Conservation (phyloP, 2,113 vertebrate genomes). For the Acinonyx jubatus region DNA sequence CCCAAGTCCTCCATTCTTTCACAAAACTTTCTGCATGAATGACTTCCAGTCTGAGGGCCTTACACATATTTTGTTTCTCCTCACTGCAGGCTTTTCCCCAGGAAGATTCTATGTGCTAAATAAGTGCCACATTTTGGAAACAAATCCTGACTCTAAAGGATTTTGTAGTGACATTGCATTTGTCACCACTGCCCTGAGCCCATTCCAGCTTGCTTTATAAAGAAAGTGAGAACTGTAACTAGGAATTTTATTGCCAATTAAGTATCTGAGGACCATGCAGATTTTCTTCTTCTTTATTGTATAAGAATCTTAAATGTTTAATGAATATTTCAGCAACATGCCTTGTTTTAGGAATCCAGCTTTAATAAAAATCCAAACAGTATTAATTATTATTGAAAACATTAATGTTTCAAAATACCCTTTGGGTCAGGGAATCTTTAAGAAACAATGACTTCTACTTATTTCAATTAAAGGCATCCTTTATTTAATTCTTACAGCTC, state of each 20-base stretch:
- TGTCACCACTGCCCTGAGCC: background rate
- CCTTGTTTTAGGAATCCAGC: background rate
- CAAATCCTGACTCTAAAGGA: background rate
- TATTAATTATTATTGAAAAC: slow-evolving; percentile 41
- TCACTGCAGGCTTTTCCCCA: slow-evolving; percentile 21
- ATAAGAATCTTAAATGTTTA: slow-evolving; percentile 41
- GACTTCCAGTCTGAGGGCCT: slow-evolving; percentile 41
- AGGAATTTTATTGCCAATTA: background rate
- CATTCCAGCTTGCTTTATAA: background rate
- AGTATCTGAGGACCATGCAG: background rate
- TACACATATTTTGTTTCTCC: slow-evolving; percentile 68
- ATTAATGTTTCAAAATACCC: slow-evolving; percentile 28
- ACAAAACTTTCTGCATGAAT: slow-evolving; percentile 65
- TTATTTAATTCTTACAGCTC: slow-evolving; percentile 1
- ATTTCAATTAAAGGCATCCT: slow-evolving; percentile 28
- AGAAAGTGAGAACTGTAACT: background rate
- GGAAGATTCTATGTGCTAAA: slow-evolving; percentile 35
- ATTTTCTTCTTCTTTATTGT: slow-evolving; percentile 33
- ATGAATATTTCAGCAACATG: slow-evolving; percentile 2
- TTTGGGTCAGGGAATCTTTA: slow-evolving; percentile 16
- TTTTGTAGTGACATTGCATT: background rate
- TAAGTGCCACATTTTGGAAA: background rate
- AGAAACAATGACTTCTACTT: slow-evolving; percentile 44
- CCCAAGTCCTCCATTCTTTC: slow-evolving; percentile 51
- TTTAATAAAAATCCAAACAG: slow-evolving; percentile 48